Base-by-base conservation (phyloP, 1,140 invertebrate species). In the Chymomyza costata region DNA sequence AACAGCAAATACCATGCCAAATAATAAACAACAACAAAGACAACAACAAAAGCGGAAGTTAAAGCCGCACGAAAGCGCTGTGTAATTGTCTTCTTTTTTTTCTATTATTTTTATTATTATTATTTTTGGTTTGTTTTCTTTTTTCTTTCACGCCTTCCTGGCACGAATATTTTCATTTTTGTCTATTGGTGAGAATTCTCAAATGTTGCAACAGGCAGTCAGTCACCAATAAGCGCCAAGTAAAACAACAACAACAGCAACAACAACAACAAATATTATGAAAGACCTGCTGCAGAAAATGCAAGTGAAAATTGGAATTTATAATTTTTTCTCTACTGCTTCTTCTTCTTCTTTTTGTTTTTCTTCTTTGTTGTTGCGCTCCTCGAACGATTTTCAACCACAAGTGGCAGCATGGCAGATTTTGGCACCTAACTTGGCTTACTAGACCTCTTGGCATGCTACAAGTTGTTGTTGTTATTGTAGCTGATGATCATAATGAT, bases 221-320 rank as follows among this genome's bases (percentile, higher is more conserved):
- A 32, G 6, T 6, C 35, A 46, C 19, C n/a, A n/a, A n/a, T n/a
- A n/a, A n/a, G n/a, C n/a, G n/a, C n/a, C n/a, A n/a, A n/a, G n/a
- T n/a, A n/a, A 19, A 13, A 14, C 17, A 14, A 19, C 6, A 17
- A 19, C 47, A 38, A 54, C 43, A 48, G 50, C 60, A 35, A 67
- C 60, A 62, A 50, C 70, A 76, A 70, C 70, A 55, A 49, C 45
- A 78, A 78, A 78, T 70, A 76, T 76, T 76, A 76, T 76, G 71
- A 76, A 76, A 76, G 71, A 58, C 32, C 21, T 18, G 45, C 34
- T 31, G 15, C 21, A 37, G 34, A 48, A 59, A 60, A 55, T 60
- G 60, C 73, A 76, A 80, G 73, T 78, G 73, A 78, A 78, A 78
- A 78, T 80, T 69, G 71, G 71, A 78, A 78, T 78, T 78, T 80